Evolutionary conservation across 2,797 vertebrate genomes (phyloP).

Genomic region (Sparidentex hasta): DNA sequence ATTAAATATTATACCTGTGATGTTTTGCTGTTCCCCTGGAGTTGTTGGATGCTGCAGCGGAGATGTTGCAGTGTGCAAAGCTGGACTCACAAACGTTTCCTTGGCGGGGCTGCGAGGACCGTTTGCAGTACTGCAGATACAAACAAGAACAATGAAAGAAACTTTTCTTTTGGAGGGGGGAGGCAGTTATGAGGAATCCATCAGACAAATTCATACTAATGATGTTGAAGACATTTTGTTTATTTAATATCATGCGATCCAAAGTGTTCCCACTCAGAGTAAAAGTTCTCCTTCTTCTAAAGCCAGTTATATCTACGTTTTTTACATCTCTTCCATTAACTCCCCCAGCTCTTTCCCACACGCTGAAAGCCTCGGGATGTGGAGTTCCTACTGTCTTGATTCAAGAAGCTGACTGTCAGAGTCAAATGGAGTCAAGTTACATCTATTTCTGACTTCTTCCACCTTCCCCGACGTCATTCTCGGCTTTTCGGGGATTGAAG

Average conservation of each 20-base stretch:
- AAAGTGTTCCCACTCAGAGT: not conserved
- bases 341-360: slow-evolving; percentile 4
- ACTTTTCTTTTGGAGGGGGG: not conserved
- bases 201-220: not conserved
- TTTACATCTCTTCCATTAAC: slow-evolving; percentile 13
- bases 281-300: not conserved
- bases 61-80: slow-evolving; percentile 63
- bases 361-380: not conserved
- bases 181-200: not conserved
- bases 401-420: slow-evolving; percentile 24
- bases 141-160: not conserved
- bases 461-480: slow-evolving; percentile 1
- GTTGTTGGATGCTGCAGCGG: slow-evolving; percentile 38
- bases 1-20: slow-evolving; percentile 69
- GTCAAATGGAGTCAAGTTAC: slow-evolving; percentile 27
- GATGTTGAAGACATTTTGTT: not conserved
- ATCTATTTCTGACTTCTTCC: slow-evolving; percentile 17
- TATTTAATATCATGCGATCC: too few relatives aligned
- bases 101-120: slow-evolving; percentile 58
- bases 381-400: not conserved
- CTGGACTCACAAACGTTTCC: slow-evolving; percentile 67
- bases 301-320: not conserved
- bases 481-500: not conserved
- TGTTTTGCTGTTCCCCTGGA: slow-evolving; percentile 72
- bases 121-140: slow-evolving; percentile 81